A percentile compares a stretch with the other conserved stretches of the same genome.
Evolutionary conservation across 2,113 vertebrate genomes (phyloP).

Genomic region (Phylloscopus trochilus): DNA sequence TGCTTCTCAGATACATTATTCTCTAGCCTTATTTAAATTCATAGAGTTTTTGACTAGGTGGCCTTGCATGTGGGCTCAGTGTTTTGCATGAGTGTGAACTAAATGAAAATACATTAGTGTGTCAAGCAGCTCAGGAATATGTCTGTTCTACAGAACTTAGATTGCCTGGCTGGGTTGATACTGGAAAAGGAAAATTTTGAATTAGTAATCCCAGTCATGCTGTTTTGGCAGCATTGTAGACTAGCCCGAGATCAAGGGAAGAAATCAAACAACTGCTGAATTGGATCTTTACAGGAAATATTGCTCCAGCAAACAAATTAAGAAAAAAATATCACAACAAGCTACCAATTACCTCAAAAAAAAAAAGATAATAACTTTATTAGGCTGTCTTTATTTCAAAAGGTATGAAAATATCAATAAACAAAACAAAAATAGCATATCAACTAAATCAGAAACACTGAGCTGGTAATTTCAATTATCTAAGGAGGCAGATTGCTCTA

Average conservation of each 20-base stretch:
- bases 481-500: neutral
- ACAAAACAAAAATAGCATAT: neutral
- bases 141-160: neutral
- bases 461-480: constrained; percentile 8
- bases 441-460: neutral
- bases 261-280: constrained; percentile 9
- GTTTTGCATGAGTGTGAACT: neutral
- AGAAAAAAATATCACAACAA: neutral
- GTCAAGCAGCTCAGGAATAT: neutral
- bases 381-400: neutral
- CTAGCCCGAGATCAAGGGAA: neutral
- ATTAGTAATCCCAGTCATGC: neutral
- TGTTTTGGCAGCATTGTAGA: neutral
- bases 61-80: neutral
- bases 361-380: neutral
- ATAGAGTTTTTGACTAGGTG: constrained; percentile 13
- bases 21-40: constrained; percentile 9
- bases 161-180: neutral
- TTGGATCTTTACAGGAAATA: neutral
- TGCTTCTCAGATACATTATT: neutral
- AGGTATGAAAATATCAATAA: neutral
- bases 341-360: neutral
- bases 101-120: neutral
- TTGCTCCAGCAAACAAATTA: neutral
- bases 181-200: constrained; percentile 17